These are phyloP conservation scores for Gambusia affinis DNA, from an alignment of 2,113 vertebrate species.

Conservation along the genomic window DNA sequence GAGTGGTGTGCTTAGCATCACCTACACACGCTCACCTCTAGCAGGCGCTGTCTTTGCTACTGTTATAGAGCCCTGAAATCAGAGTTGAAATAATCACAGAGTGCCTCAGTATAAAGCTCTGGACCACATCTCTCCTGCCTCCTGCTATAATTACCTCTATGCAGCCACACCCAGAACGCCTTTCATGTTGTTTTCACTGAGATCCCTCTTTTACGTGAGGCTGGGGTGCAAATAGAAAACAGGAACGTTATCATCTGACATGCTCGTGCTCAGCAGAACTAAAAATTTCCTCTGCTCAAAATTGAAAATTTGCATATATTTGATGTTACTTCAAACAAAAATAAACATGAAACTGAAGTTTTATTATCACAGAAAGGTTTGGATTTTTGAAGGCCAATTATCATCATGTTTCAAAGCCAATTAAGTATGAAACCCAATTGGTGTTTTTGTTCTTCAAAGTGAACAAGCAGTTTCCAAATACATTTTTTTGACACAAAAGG, in stretches of 20 bases:
- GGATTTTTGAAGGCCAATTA: background rate
- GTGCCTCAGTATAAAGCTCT: slow-evolving; percentile 39
- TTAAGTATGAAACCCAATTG: background rate
- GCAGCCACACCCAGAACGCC: slow-evolving; percentile 55
- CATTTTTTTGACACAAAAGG: no score
- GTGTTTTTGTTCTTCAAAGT: no score
- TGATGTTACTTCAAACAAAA: background rate
- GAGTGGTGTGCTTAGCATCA: background rate
- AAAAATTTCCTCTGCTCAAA: background rate
- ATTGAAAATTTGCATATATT: background rate
- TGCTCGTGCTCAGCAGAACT: background rate
- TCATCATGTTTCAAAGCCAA: background rate
- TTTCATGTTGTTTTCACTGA: slow-evolving; percentile 45
- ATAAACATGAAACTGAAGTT: background rate
- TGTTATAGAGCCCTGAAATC: slow-evolving; percentile 51
- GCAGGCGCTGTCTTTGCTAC: slow-evolving; percentile 14
- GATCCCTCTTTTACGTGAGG: slow-evolving; percentile 1
- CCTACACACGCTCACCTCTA: slow-evolving; percentile 15
- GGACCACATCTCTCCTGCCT: slow-evolving; percentile 34
- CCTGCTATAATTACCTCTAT: slow-evolving; percentile 64
- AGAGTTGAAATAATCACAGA: slow-evolving; percentile 53
- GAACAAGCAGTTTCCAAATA: no score
- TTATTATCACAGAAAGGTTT: background rate
- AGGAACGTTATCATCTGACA: background rate
- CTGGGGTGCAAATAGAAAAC: background rate